Percentiles rank a stretch among this genome's conserved stretches.
Evolutionary conservation across 2,113 vertebrate species (phyloP).

Genomic region (Triplophysa siluroides): DNA sequence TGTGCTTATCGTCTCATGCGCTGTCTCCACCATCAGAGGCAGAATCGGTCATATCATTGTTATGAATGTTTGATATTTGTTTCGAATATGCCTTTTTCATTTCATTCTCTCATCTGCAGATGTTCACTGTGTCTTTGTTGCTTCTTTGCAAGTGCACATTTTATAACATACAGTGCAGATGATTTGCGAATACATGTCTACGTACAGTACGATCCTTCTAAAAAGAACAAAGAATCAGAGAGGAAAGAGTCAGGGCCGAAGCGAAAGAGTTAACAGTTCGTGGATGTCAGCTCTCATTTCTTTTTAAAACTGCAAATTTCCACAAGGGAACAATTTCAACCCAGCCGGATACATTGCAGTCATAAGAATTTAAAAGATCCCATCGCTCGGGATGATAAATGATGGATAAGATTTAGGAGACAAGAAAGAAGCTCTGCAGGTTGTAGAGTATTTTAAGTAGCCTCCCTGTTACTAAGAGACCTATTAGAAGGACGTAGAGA

Average conservation of each 20-base stretch:
- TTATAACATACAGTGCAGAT: neutral
- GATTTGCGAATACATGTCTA: neutral
- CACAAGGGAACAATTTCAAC: slow-evolving; percentile 52
- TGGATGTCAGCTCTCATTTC: slow-evolving; percentile 58
- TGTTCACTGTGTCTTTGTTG: neutral
- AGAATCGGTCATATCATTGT: neutral
- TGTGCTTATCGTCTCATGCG: slow-evolving; percentile 11
- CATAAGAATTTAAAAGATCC: slow-evolving; percentile 34
- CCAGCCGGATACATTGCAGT: slow-evolving; percentile 53
- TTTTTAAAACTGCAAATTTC: slow-evolving; percentile 56
- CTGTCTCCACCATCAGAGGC: slow-evolving; percentile 37
- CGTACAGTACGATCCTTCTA: no score
- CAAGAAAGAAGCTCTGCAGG: neutral
- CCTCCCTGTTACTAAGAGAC: slow-evolving; percentile 3
- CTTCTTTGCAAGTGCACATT: neutral
- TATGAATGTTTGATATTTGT: slow-evolving; percentile 25
- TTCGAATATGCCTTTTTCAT: slow-evolving; percentile 9
- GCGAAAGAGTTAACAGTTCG: slow-evolving; percentile 25
- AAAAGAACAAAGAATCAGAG: neutral
- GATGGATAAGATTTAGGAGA: slow-evolving; percentile 21
- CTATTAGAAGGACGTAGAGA: slow-evolving; percentile 1
- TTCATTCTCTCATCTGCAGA: slow-evolving; percentile 26
- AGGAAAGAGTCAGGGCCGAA: neutral
- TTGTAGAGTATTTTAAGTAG: slow-evolving; percentile 4
- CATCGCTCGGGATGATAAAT: slow-evolving; percentile 27